Conservation (phyloP, 2,797 vertebrate species). For the Betta splendens region DNA sequence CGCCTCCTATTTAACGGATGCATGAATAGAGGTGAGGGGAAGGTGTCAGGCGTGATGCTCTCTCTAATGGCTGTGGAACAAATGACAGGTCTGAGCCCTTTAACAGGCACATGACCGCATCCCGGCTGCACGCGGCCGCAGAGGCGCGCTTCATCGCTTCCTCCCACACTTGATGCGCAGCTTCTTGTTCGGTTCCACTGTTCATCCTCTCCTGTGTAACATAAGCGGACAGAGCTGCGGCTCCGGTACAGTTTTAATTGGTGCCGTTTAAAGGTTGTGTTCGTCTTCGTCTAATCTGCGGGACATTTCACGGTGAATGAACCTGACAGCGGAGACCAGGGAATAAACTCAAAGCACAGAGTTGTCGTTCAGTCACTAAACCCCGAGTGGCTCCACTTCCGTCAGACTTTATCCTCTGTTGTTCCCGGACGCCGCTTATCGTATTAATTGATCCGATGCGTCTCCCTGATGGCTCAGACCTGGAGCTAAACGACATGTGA, state of each 20-base stretch:
- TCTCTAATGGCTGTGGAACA: slow-evolving; percentile 25
- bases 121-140: no score
- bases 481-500: slow-evolving; percentile 53
- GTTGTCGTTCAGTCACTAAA: slow-evolving; percentile 17
- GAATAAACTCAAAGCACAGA: no score
- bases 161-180: no score
- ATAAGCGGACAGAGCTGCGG: slow-evolving; percentile 26
- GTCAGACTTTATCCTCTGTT: no score
- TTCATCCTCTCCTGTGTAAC: slow-evolving; percentile 13
- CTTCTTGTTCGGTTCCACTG: slow-evolving; percentile 26
- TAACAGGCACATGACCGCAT: slow-evolving; percentile 30
- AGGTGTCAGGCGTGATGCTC: slow-evolving; percentile 8
- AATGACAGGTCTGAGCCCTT: slow-evolving; percentile 13
- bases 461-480: slow-evolving; percentile 48
- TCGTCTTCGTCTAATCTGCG: neutral
- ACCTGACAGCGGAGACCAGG: neutral
- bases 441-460: slow-evolving; percentile 46
- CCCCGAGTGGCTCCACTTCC: no score
- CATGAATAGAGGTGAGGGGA: slow-evolving; percentile 23
- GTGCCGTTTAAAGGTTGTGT: neutral
- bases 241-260: slow-evolving; percentile 61
- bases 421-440: slow-evolving; percentile 32
- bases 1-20: slow-evolving; percentile 1
- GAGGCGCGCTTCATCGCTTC: no score
- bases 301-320: neutral